Base-by-base conservation (phyloP, 2,888 invertebrate genomes). In the Furcula furcula region DNA sequence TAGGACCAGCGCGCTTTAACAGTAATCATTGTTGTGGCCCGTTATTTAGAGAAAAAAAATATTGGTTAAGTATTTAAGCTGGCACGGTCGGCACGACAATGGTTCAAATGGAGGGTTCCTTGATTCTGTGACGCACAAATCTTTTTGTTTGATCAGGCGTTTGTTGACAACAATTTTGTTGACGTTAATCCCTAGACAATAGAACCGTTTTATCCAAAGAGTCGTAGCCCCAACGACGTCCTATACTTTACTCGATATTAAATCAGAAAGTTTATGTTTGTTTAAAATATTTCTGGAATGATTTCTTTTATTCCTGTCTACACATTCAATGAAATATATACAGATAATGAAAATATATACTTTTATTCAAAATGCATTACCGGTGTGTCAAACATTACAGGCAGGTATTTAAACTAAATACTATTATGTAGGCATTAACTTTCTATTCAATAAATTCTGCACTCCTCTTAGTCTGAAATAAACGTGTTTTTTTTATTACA, bases 121-220 rank as follows among this genome's bases (percentile, higher is more conserved):
- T 52, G 48, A 61, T 56, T 62, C 66, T 60, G 54, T 68, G 70
- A 72, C 69, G 71, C 62, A 68, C 68, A 74, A 77, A 75, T 78
- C 80, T 80, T 82, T 82, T 80, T 87, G 80, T 87, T 85, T 87
- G 83, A 82, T 82, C 85, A 80, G 77, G 81, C 85, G 79, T 84
- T 79, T 81, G 85, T 83, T 82, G 83, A 82, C 84, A 82, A 84
- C 80, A 78, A 83, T 77, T 86, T 82, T 77, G 82, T 83, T 83
- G 87, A 87, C 87, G 79, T 70, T 87, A 87, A 88, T 88, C 87
- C 85, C 67, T 57, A 76, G 74, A 88, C 85, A 88, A 88, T 87
- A 67, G 80, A 55, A 67, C 66, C 65, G 74, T 76, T 84, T 80
- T 74, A 83, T 81, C 70, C 69, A 51, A 64, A 59, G 66, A 61